These are phyloP conservation scores for Leptatherina wallacei DNA, from an alignment of 2,797 vertebrate species.

Conservation along the genomic window DNA sequence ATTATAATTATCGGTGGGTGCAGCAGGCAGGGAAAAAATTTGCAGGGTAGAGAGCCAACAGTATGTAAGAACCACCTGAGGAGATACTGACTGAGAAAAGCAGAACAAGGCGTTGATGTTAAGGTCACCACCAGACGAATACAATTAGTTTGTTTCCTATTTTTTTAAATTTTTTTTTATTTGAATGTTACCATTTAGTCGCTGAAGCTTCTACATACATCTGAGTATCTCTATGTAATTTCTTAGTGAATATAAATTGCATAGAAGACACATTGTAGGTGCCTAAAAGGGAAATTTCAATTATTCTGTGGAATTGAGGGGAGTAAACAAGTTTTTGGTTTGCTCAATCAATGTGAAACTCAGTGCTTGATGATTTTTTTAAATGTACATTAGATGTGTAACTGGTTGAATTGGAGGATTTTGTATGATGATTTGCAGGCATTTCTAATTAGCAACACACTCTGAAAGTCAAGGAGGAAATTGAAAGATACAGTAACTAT, in stretches of 20 bases:
- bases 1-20: constrained; percentile 55
- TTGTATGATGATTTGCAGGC: background rate
- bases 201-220: background rate
- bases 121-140: constrained; percentile 30
- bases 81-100: constrained; percentile 45
- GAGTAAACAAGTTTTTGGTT: background rate
- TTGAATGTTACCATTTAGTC: constrained; percentile 10
- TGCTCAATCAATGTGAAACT: background rate
- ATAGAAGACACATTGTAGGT: no score
- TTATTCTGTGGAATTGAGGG: background rate
- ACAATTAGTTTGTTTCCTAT: no score
- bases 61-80: constrained; percentile 43
- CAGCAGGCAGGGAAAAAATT: constrained; percentile 24
- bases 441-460: background rate
- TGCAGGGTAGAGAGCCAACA: constrained; percentile 41
- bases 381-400: background rate
- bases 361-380: background rate
- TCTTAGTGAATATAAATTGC: background rate
- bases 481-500: background rate
- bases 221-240: background rate
- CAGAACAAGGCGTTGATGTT: constrained; percentile 17
- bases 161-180: background rate
- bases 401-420: background rate
- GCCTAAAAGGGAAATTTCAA: no score
- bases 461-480: background rate